Percentiles rank a stretch among this genome's conserved stretches.
These are phyloP conservation scores for Clivina fossor DNA, from an alignment of 2,888 invertebrate species.

Conservation along the genomic window DNA sequence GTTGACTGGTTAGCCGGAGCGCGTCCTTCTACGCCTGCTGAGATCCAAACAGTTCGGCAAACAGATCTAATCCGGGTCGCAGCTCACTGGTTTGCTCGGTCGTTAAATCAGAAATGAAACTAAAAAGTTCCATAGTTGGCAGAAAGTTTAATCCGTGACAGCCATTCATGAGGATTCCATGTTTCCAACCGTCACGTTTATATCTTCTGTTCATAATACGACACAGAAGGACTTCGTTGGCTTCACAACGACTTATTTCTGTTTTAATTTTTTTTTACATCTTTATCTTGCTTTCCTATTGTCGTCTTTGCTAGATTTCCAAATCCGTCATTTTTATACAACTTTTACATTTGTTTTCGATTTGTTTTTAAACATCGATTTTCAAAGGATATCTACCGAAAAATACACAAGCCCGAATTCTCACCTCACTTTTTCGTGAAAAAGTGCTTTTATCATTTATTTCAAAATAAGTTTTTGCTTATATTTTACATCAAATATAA, in stretches of 20 bases:
- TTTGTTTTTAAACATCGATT: too few relatives aligned
- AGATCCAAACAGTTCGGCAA: conserved; percentile 4
- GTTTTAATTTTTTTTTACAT: background rate
- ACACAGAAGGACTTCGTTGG: background rate
- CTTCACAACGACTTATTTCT: too few relatives aligned
- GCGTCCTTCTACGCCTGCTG: too few relatives aligned
- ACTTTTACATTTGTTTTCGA: too few relatives aligned
- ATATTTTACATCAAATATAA: too few relatives aligned
- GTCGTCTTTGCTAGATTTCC: background rate
- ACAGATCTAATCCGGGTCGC: conserved; percentile 5
- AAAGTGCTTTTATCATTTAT: too few relatives aligned
- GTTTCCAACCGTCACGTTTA: background rate
- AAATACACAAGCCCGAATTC: too few relatives aligned
- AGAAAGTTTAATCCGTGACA: conserved; percentile 31
- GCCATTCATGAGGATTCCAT: conserved; percentile 6
- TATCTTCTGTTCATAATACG: conserved; percentile 1
- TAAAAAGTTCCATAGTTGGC: conserved; percentile 26
- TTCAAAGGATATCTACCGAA: too few relatives aligned
- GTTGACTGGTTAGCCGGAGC: too few relatives aligned
- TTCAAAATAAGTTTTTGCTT: too few relatives aligned
- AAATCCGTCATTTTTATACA: too few relatives aligned
- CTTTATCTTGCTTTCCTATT: background rate
- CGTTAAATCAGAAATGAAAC: conserved; percentile 27
- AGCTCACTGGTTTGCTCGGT: background rate
- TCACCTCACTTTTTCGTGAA: too few relatives aligned